A percentile compares a stretch with the other conserved stretches of the same genome.
phyloP scores from a whole-genome alignment of 2,113 vertebrate species.

The Miniopterus natalensis region DNA sequence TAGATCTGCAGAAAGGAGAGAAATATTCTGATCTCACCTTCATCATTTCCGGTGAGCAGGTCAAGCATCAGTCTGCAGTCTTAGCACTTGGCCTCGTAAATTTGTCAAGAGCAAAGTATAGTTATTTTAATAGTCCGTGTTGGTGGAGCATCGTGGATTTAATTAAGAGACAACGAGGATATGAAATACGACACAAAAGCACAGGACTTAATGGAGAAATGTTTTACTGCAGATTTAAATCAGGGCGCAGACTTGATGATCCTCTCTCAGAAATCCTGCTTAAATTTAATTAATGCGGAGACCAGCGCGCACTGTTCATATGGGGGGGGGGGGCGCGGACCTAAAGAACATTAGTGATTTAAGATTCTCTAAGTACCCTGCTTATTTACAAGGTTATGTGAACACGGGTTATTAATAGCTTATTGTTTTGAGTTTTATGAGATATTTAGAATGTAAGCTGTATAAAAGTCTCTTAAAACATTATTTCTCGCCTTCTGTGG shows the following conservation, averaged over 20 bases:
- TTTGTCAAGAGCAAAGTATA: conserved; percentile 91
- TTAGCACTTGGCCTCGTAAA: conserved; percentile 90
- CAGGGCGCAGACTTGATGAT: conserved; percentile 87
- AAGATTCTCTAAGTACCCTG: conserved; percentile 79
- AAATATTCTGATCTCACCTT: conserved; percentile 90
- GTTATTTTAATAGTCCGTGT: conserved; percentile 92
- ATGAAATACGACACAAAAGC: conserved; percentile 91
- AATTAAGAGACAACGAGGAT: conserved; percentile 92
- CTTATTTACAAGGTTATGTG: conserved; percentile 86
- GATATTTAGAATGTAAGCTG: conserved; percentile 74
- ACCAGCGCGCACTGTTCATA: conserved; percentile 84
- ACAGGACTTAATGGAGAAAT: conserved; percentile 91
- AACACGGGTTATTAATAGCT: conserved; percentile 80
- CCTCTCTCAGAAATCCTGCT: conserved; percentile 87
- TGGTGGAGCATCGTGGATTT: conserved; percentile 91
- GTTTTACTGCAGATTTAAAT: conserved; percentile 91
- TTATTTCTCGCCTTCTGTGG: conserved; percentile 65
- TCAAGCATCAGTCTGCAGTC: conserved; percentile 90
- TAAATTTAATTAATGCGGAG: conserved; percentile 88
- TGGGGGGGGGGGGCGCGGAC: conserved; percentile 72
- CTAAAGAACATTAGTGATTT: conserved; percentile 87
- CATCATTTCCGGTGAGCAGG: conserved; percentile 90
- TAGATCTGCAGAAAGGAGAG: conserved; percentile 87
- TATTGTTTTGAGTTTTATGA: conserved; percentile 85
- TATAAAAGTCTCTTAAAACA: conserved; percentile 82